Conservation (phyloP, 1,140 invertebrate species). For the Drosophila albomicans region DNA sequence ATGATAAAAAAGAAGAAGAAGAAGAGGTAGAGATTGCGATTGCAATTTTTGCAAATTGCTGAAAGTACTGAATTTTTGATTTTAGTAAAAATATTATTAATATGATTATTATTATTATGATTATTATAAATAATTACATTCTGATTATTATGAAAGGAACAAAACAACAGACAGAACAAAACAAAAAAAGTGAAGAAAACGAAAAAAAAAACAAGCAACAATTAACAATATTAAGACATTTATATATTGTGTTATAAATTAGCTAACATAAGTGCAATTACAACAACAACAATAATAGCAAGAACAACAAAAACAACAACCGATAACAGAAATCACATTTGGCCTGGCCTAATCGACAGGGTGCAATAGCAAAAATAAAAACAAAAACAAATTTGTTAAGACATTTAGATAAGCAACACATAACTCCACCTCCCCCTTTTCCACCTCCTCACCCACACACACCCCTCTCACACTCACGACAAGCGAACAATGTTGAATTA, state of each 20-base stretch:
- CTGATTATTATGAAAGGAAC: constrained; percentile 30
- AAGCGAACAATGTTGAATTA: constrained; percentile 45
- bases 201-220: constrained; percentile 16
- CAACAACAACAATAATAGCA: constrained; percentile 38
- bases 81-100: constrained; percentile 50
- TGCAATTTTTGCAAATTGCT: constrained; percentile 50
- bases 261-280: constrained; percentile 72
- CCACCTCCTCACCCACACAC: not conserved
- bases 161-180: constrained; percentile 34
- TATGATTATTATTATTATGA: constrained; percentile 34
- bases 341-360: constrained; percentile 27
- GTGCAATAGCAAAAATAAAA: constrained; percentile 34
- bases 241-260: constrained; percentile 25
- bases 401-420: constrained; percentile 5
- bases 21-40: constrained; percentile 21
- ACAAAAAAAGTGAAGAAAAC: constrained; percentile 29
- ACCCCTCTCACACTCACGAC: constrained; percentile 22
- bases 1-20: constrained; percentile 19
- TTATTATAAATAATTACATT: constrained; percentile 28
- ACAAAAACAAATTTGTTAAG: constrained; percentile 25
- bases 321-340: constrained; percentile 20
- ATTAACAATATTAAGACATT: constrained; percentile 45
- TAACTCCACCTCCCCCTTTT: not conserved
- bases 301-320: constrained; percentile 4
- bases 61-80: constrained; percentile 65